These are phyloP conservation scores for Chaetodon trifasciatus DNA, from an alignment of 2,797 vertebrate species.

Conservation along the genomic window DNA sequence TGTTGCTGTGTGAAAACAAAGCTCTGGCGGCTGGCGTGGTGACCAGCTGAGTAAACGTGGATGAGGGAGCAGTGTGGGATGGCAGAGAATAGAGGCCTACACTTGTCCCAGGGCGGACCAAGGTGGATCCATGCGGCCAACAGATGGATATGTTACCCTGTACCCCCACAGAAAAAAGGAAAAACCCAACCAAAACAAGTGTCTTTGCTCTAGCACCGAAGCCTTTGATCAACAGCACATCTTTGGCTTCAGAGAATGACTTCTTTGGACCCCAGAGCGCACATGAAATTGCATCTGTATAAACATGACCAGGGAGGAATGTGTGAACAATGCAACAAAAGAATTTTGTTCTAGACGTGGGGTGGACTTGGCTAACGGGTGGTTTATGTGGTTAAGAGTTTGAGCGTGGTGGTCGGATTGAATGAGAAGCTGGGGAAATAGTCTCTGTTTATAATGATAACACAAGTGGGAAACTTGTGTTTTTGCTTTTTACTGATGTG, in stretches of 20 bases:
- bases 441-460: slow-evolving; percentile 80
- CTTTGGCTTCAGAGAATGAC: slow-evolving; percentile 85
- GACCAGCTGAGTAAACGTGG: slow-evolving; percentile 89
- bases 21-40: slow-evolving; percentile 77
- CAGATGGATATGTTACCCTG: slow-evolving; percentile 94
- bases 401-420: slow-evolving; percentile 73
- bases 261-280: slow-evolving; percentile 81
- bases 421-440: slow-evolving; percentile 78
- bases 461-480: slow-evolving; percentile 64
- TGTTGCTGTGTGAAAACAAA: slow-evolving; percentile 88
- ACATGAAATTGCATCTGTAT: slow-evolving; percentile 97
- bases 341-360: slow-evolving; percentile 82
- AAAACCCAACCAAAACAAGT: slow-evolving; percentile 88
- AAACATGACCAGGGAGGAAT: slow-evolving; percentile 92
- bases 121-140: slow-evolving; percentile 90
- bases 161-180: slow-evolving; percentile 86
- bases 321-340: slow-evolving; percentile 94
- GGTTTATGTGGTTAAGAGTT: slow-evolving; percentile 80
- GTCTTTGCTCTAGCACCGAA: slow-evolving; percentile 89
- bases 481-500: slow-evolving; percentile 63
- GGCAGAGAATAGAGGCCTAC: slow-evolving; percentile 74
- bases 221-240: slow-evolving; percentile 97
- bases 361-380: slow-evolving; percentile 72
- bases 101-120: slow-evolving; percentile 86
- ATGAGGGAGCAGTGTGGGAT: slow-evolving; percentile 61